Evolutionary conservation across 2,113 vertebrate genomes (phyloP).

Genomic region (Ammospiza caudacuta): DNA sequence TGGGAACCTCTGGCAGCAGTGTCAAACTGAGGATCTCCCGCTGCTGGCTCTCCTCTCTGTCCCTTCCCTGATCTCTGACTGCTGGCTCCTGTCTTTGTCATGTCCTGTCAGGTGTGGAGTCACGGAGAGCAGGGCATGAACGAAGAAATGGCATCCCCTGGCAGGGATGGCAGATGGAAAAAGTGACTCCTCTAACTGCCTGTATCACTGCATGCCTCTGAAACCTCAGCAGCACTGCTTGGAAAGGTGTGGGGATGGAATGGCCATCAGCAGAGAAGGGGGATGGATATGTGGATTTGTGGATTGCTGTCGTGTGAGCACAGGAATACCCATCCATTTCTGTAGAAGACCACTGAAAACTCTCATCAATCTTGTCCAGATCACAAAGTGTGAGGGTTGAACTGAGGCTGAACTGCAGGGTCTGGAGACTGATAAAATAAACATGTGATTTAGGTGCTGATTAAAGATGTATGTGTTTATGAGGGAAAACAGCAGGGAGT

Average conservation of each 20-base stretch:
- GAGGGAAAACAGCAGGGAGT: neutral
- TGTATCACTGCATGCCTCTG: neutral
- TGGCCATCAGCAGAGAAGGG: neutral
- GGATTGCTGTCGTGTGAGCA: neutral
- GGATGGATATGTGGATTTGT: no score
- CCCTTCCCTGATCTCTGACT: neutral
- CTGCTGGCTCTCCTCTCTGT: neutral
- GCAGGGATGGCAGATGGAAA: neutral
- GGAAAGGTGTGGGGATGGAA: neutral
- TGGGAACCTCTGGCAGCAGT: neutral
- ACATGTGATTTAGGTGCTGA: neutral
- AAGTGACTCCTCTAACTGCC: neutral
- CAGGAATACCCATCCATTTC: neutral
- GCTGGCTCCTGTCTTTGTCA: neutral
- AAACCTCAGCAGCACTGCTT: neutral
- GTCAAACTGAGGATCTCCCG: neutral
- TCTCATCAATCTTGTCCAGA: neutral
- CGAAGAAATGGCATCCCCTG: fast-evolving
- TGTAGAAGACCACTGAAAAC: neutral
- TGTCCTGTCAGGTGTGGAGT: fast-evolving
- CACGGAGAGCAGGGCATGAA: neutral
- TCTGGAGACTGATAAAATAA: conserved; percentile 9
- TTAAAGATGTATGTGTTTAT: conserved; percentile 13
- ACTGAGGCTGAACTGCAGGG: neutral
- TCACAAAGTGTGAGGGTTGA: neutral